Conservation (phyloP, 1,140 invertebrate genomes). For the Drosophila biarmipes region DNA sequence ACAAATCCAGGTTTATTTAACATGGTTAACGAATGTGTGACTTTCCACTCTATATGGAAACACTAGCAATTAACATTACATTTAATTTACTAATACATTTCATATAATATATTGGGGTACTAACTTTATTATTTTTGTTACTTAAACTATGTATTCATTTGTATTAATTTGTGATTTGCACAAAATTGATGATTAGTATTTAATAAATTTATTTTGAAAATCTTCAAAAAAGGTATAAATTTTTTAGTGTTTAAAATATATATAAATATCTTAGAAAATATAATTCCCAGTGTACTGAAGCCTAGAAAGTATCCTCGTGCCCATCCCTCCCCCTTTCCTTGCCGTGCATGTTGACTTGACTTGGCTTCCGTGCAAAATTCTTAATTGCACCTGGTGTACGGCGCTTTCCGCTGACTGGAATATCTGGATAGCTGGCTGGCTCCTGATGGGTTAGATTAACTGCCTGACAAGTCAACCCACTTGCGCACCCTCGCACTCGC, state of each 20-base stretch:
- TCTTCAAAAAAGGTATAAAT: too few species aligned
- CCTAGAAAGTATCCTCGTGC: slow-evolving; percentile 17
- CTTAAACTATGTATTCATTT: too few species aligned
- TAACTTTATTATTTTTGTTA: too few species aligned
- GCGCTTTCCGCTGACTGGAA: slow-evolving; percentile 76
- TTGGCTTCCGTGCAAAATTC: slow-evolving; percentile 82
- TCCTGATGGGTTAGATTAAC: slow-evolving; percentile 81
- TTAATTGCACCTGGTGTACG: slow-evolving; percentile 82
- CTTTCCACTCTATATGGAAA: too few species aligned
- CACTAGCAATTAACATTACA: too few species aligned
- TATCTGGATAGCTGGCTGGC: slow-evolving; percentile 69
- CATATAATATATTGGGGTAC: too few species aligned
- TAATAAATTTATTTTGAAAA: too few species aligned
- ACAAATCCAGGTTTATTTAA: background rate
- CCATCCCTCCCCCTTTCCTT: background rate
- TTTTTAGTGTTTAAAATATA: too few species aligned
- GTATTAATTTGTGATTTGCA: too few species aligned
- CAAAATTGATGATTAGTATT: too few species aligned
- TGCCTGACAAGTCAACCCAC: slow-evolving; percentile 80
- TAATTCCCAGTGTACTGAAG: slow-evolving; percentile 3
- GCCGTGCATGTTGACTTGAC: slow-evolving; percentile 65
- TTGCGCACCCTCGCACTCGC: slow-evolving; percentile 32
- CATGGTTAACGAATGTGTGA: background rate
- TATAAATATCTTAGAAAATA: background rate
- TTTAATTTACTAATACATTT: too few species aligned